Conservation (phyloP, 2,888 invertebrate species). For the Leptinotarsa peninsularis region DNA sequence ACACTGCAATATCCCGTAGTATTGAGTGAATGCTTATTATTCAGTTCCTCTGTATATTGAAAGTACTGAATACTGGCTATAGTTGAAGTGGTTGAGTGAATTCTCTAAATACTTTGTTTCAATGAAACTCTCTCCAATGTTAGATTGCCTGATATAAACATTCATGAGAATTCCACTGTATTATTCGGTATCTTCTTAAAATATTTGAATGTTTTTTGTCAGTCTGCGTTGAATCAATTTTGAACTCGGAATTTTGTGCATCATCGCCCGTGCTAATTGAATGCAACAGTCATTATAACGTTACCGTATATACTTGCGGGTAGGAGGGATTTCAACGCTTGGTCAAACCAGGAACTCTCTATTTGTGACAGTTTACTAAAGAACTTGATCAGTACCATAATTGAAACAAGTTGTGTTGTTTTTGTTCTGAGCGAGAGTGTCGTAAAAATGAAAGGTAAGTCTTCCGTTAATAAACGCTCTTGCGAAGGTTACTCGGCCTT, state of each 20-base stretch:
- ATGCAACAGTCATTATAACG: slow-evolving; percentile 14
- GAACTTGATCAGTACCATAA: slow-evolving; percentile 28
- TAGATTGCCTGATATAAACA: too few relatives aligned
- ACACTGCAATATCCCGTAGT: too few relatives aligned
- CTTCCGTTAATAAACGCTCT: background rate
- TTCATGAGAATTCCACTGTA: too few relatives aligned
- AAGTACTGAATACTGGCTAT: too few relatives aligned
- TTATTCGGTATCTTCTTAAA: too few relatives aligned
- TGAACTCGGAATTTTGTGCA: background rate
- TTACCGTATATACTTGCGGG: slow-evolving; percentile 28
- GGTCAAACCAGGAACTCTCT: slow-evolving; percentile 51
- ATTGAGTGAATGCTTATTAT: too few relatives aligned
- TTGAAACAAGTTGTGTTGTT: slow-evolving; percentile 39
- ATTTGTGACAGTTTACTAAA: slow-evolving; percentile 40
- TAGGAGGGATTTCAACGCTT: slow-evolving; percentile 52
- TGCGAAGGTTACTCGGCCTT: background rate
- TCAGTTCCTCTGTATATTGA: too few relatives aligned
- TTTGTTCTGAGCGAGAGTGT: slow-evolving; percentile 36
- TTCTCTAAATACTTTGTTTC: too few relatives aligned
- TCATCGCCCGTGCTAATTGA: slow-evolving; percentile 30
- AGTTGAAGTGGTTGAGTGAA: too few relatives aligned
- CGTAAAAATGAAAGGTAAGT: slow-evolving; percentile 26
- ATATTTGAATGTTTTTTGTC: background rate
- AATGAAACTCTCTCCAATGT: too few relatives aligned
- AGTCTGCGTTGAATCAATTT: too few relatives aligned